Evolutionary conservation across 2,888 invertebrate genomes (phyloP), one percentile per base, ranked within the genome.

Genomic region (Cataglyphis altisquamis): DNA sequence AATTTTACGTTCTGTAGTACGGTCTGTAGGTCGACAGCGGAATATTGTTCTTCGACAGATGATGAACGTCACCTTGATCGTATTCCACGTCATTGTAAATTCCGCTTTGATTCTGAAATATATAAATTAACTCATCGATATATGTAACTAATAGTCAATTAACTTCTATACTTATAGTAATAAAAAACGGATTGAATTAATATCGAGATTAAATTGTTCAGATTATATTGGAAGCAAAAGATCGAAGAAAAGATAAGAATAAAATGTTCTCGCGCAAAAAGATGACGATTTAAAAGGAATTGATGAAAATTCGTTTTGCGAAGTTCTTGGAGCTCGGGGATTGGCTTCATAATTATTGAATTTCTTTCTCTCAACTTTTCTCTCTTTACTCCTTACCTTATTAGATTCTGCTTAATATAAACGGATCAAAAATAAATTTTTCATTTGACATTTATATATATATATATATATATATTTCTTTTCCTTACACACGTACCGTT

Each of bases 81-180:
- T 98, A 98, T 88, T 98, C 98, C 41, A 98, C 98, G 92, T 98
- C 98, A 93, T 98, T 98, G 95, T 98, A 98, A 90, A 98, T 98
- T 73, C 98, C 98, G 89, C 97, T 98, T 96, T 98, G 98, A 95
- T 98, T 98, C 98, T 98, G 95, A 78, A 96, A 25, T 25, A 96
- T 48, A 21, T 48, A 21, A 57, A 52, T 10, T 86, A 89, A 86
- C 84, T 83, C 77, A 52, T 84, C 66, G 85, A 68, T 83, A 78
- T 0, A n/a, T 32, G 29, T n/a, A 8, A 67, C 36, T 68, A 32
- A 29, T 29, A 39, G 0, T 21, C 15, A 41, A 25, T 66, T 66
- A 66, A 12, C 18, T 64, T 75, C 21, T 39, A 8, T 5, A 5
- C 3, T 52, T 12, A 1, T 32, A n/a, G 3, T 25, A 55, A 66